These are phyloP conservation scores for Melinaea menophilus DNA, from an alignment of 2,888 invertebrate species.

Conservation along the genomic window DNA sequence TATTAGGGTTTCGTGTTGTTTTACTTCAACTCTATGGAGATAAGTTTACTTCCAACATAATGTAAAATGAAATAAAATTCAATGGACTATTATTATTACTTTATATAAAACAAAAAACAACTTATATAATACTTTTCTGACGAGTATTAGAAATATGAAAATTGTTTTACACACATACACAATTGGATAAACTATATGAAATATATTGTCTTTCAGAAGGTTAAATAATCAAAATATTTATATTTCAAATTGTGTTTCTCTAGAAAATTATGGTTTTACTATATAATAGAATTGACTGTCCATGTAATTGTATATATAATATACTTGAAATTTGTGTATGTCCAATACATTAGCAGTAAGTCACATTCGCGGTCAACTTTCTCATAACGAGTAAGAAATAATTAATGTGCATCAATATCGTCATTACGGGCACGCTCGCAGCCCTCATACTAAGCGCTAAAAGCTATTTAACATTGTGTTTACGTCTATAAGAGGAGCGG, in stretches of 20 bases:
- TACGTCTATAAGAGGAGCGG: conserved; percentile 34
- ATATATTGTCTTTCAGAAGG: too few species aligned
- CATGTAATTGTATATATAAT: background rate
- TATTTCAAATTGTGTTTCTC: too few species aligned
- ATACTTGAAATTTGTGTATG: background rate
- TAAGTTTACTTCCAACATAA: background rate
- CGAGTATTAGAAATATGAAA: too few species aligned
- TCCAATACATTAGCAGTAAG: background rate
- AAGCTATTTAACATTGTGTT: conserved; percentile 35
- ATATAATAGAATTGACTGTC: background rate
- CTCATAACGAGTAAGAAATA: conserved; percentile 36
- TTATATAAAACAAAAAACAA: too few species aligned
- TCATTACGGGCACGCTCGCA: conserved; percentile 36
- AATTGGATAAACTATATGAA: too few species aligned
- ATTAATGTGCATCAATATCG: conserved; percentile 53
- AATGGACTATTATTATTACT: background rate
- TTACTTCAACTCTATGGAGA: conserved; percentile 10
- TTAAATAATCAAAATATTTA: too few species aligned
- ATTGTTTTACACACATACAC: too few species aligned
- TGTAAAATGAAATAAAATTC: background rate
- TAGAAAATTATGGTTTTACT: too few species aligned
- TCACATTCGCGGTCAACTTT: conserved; percentile 22
- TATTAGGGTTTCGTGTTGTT: conserved; percentile 11
- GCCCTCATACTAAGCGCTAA: conserved; percentile 45
- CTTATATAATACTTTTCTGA: too few species aligned